These are phyloP conservation scores for Drosophila quadrilineata DNA, from an alignment of 1,140 invertebrate genomes.

Conservation along the genomic window DNA sequence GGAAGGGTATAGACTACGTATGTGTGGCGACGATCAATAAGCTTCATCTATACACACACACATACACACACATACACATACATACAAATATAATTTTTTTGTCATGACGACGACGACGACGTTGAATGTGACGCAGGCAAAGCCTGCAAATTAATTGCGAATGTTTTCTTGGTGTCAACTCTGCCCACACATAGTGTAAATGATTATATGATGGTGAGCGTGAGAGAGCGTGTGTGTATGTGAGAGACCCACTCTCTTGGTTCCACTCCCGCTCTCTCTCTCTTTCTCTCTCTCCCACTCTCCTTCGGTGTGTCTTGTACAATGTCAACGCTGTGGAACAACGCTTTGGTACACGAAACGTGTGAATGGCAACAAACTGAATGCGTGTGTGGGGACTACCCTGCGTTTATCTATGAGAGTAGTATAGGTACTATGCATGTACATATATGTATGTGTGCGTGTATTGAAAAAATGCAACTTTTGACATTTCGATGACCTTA, in stretches of 20 bases:
- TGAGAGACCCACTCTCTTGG: too few species aligned
- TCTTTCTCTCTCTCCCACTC: too few species aligned
- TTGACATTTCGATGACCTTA: conserved; percentile 81
- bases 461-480: conserved; percentile 75
- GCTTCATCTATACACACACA: conserved; percentile 12
- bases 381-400: conserved; percentile 50
- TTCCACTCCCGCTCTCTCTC: too few species aligned
- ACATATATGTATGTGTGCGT: background rate
- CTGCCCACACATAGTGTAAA: background rate
- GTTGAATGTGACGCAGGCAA: conserved; percentile 31
- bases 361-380: conserved; percentile 25
- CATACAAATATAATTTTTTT: too few species aligned
- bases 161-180: conserved; percentile 18
- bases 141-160: conserved; percentile 61
- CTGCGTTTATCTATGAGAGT: conserved; percentile 18
- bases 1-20: background rate
- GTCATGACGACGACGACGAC: conserved; percentile 26
- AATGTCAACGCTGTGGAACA: conserved; percentile 59
- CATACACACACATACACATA: too few species aligned
- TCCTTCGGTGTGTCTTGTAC: conserved; percentile 29
- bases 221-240: conserved; percentile 4
- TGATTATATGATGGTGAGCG: background rate
- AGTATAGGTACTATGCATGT: background rate
- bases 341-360: conserved; percentile 33
- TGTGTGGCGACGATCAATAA: conserved; percentile 54